These are phyloP conservation scores for Adelphocoris suturalis DNA, from an alignment of 2,888 invertebrate species.

Conservation along the genomic window DNA sequence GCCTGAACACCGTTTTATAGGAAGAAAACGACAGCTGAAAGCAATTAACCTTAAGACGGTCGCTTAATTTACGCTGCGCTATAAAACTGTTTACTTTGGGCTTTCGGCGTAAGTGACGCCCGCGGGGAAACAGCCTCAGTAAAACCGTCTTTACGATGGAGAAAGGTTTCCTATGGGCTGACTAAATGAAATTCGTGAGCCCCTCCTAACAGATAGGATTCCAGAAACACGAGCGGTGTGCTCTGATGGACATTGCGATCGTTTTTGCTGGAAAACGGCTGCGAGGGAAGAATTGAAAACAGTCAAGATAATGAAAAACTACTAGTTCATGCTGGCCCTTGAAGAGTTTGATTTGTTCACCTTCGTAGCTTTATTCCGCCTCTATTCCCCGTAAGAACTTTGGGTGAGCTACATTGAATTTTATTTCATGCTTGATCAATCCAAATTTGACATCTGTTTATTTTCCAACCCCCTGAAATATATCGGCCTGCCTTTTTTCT, in stretches of 20 bases:
- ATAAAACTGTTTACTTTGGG: conserved; percentile 68
- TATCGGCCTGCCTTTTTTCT: too few species aligned
- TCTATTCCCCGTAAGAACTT: too few species aligned
- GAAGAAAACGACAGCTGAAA: conserved; percentile 66
- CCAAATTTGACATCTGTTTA: too few species aligned
- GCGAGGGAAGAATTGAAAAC: neutral
- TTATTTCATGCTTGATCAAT: too few species aligned
- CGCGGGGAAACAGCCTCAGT: conserved; percentile 50
- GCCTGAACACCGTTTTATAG: conserved; percentile 60
- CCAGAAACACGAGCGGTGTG: neutral
- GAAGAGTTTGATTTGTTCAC: neutral
- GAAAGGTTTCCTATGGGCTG: conserved; percentile 13
- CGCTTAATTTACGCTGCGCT: conserved; percentile 65
- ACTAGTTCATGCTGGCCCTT: neutral
- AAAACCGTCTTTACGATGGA: conserved; percentile 60
- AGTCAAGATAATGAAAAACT: neutral
- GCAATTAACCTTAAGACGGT: conserved; percentile 68
- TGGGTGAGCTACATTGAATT: too few species aligned
- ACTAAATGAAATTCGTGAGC: conserved; percentile 56
- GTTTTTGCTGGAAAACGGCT: neutral
- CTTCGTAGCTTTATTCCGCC: neutral
- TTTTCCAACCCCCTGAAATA: too few species aligned
- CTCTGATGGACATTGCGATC: neutral
- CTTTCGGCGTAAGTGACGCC: conserved; percentile 63
- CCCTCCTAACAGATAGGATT: conserved; percentile 19